phyloP scores from a whole-genome alignment of 2,888 invertebrate species.

The Cordilura impudica region DNA sequence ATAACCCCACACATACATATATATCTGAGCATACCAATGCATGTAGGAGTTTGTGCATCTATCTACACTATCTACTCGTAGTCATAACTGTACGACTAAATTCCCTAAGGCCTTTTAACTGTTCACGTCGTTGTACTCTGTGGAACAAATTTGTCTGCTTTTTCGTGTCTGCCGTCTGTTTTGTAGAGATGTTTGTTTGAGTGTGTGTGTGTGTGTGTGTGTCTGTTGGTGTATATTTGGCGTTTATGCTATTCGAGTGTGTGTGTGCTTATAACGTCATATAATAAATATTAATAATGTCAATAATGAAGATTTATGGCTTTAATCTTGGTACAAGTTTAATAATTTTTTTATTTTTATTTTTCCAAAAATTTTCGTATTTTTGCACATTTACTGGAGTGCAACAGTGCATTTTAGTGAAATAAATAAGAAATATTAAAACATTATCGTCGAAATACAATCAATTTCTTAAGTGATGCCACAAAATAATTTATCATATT shows the following conservation, averaged over 20 bases:
- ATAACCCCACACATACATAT: conserved; percentile 36
- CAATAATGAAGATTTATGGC: conserved; percentile 73
- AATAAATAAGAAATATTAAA: no score
- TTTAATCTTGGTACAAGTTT: no score
- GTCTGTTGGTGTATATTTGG: conserved; percentile 9
- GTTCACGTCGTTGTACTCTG: neutral
- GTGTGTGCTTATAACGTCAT: conserved; percentile 42
- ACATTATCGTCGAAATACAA: no score
- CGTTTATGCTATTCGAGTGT: no score
- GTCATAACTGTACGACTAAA: neutral
- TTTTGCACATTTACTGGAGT: no score
- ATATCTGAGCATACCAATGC: conserved; percentile 12
- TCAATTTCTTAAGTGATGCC: no score
- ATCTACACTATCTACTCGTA: neutral
- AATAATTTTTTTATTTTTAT: no score
- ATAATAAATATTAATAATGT: conserved; percentile 75
- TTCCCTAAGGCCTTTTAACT: conserved; percentile 36
- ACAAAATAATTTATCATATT: no score
- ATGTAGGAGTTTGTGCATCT: conserved; percentile 29
- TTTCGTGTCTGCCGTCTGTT: neutral
- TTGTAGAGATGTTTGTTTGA: neutral
- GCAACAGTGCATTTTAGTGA: no score
- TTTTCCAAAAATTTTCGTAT: no score
- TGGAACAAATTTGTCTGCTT: neutral
- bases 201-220: neutral